These are phyloP conservation scores for Aurelia sp. DNA, from an alignment of 30 jellyfish, hydroid and myxozoan genomes.

Conservation along the genomic window DNA sequence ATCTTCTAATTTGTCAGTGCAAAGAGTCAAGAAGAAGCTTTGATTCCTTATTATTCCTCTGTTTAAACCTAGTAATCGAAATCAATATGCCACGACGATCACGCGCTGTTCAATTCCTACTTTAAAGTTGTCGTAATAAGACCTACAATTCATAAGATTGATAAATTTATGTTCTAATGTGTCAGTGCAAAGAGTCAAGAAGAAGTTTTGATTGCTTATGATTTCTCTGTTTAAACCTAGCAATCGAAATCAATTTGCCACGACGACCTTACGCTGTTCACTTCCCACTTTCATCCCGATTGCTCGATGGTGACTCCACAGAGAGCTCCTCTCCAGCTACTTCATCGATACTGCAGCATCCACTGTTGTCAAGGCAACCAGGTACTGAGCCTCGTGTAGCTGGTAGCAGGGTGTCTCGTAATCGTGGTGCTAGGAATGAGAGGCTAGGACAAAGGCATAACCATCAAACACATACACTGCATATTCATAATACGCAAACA, in stretches of 20 bases:
- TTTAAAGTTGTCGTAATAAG: too few relatives aligned
- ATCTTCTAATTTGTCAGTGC: too few relatives aligned
- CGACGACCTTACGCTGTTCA: constrained; percentile 89
- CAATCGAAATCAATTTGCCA: constrained; percentile 78
- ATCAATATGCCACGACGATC: constrained; percentile 82
- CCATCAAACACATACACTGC: constrained; percentile 88
- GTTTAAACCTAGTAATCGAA: constrained; percentile 73
- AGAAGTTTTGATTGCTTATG: too few relatives aligned
- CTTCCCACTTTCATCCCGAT: constrained; percentile 73
- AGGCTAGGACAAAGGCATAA: constrained; percentile 79
- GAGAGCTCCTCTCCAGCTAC: constrained; percentile 53
- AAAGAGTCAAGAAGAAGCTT: too few relatives aligned
- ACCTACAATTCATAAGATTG: too few relatives aligned
- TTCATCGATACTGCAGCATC: constrained; percentile 84
- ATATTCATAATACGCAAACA: constrained; percentile 66
- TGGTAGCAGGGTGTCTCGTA: constrained; percentile 52
- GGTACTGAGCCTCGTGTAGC: constrained; percentile 43
- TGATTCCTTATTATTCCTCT: too few relatives aligned
- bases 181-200: too few relatives aligned
- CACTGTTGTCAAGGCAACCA: constrained; percentile 74
- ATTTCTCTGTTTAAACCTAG: constrained; percentile 40
- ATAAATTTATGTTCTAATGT: too few relatives aligned
- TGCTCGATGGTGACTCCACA: constrained; percentile 47
- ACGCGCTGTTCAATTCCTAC: constrained; percentile 85
- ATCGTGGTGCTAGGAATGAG: constrained; percentile 66